These are phyloP conservation scores for Caenorhabditis sp. DNA, from an alignment of 2,888 invertebrate genomes.

Conservation along the genomic window DNA sequence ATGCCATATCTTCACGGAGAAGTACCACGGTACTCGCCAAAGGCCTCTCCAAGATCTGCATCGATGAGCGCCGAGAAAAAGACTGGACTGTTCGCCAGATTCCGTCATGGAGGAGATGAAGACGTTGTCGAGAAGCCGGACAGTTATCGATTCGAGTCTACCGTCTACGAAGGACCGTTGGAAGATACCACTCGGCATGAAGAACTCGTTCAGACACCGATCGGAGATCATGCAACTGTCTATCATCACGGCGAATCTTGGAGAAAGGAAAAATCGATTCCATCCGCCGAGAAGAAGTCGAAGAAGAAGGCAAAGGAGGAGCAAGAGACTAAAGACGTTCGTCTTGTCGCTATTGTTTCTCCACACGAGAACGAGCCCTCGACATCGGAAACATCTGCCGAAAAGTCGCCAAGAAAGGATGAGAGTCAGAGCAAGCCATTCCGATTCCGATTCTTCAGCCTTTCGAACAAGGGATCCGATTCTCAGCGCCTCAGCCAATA, in stretches of 20 bases:
- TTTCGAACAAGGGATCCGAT: not conserved
- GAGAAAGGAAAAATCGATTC: constrained; percentile 21
- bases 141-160: constrained; percentile 17
- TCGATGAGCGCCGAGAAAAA: constrained; percentile 3
- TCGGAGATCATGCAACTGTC: constrained; percentile 38
- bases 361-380: constrained; percentile 9
- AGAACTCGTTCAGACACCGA: constrained; percentile 44
- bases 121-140: constrained; percentile 46
- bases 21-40: constrained; percentile 44
- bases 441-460: constrained; percentile 33
- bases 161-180: constrained; percentile 30
- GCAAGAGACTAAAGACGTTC: constrained; percentile 7
- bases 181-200: constrained; percentile 12
- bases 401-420: constrained; percentile 12
- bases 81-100: constrained; percentile 46
- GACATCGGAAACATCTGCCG: not conserved
- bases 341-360: constrained; percentile 44
- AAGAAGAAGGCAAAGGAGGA: constrained; percentile 2
- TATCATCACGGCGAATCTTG: constrained; percentile 51
- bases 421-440: constrained; percentile 15
- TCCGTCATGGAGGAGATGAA: constrained; percentile 66
- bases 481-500: not conserved
- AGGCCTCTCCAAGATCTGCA: not conserved
- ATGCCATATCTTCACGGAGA: constrained; percentile 52
- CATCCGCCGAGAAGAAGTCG: not conserved